Base-by-base conservation (phyloP, 2,113 vertebrate genomes). In the Cardinalis cardinalis region DNA sequence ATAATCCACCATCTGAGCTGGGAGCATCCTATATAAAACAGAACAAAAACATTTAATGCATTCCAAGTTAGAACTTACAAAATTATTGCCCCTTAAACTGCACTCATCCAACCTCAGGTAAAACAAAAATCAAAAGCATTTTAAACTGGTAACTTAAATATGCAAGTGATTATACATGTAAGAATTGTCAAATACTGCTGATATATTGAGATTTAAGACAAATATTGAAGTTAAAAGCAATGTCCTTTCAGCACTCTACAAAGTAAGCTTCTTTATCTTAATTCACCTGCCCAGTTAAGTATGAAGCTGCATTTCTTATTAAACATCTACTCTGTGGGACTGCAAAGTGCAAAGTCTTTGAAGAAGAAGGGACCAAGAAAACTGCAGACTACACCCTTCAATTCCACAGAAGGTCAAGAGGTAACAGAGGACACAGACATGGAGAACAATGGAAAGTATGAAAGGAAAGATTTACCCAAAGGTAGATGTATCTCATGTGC, bases 1-100 rank as follows among this genome's bases (percentile, higher is more conserved):
- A 92, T 98, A 98, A 44, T 99, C 99, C 96, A 98, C 97, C 86
- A 99, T 97, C 95, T 98, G 98, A 87, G 97, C 83, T 28, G 98
- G 95, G 34, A 97, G 96, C 96, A 98, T 97, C 97, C 99, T 99
- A 90, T 61, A 74, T 21, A 82, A 89, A 92, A 89, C 49, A 94
- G 18, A 96, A 95, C 36, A 93, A 79, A 92, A 82, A 69, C 21
- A 82, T 48, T 43, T 43, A 78, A 79, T 65, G 55, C 36, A 61
- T 7, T 75, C 12, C 16, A 89, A 90, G 38, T 84, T 46, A 69
- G 26, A 28, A 81, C 11, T 58, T 71, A 18, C 0, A 74, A 43
- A 87, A 75, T 34, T 46, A 73, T 31, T 1, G 1, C 29, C 63
- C 32, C 52, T 89, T 68, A 86, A 82, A 53, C 70, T 52, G 55